A percentile compares a stretch with the other conserved stretches of the same genome.
Conservation (phyloP, 2,888 invertebrate genomes). For the Erpobdella octoculata region DNA sequence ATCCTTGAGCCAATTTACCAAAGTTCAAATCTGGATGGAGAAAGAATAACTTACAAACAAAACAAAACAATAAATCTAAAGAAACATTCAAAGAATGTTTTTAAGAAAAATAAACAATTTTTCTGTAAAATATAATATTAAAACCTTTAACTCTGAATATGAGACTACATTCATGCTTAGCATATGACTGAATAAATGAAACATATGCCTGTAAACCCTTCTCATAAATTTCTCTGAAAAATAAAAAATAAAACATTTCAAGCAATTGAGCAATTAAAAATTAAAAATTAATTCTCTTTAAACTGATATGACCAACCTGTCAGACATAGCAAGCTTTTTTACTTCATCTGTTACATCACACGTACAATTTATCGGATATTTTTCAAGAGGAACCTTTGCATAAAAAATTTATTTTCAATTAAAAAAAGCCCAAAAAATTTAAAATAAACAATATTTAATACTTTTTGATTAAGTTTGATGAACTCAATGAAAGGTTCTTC, state of each 20-base stretch:
- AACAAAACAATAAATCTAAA: not conserved
- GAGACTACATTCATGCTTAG: conserved; percentile 87
- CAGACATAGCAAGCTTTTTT: conserved; percentile 62
- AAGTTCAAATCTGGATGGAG: conserved; percentile 66
- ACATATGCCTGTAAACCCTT: conserved; percentile 86
- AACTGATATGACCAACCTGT: conserved; percentile 52
- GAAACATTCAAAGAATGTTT: not conserved
- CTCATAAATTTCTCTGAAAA: conserved; percentile 65
- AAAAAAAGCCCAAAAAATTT: not conserved
- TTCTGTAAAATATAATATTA: too few species aligned
- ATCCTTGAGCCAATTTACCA: conserved; percentile 73
- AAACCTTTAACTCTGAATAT: conserved; percentile 71
- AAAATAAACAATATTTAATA: conserved; percentile 46
- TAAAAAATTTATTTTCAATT: not conserved
- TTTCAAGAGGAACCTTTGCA: conserved; percentile 46
- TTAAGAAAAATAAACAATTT: not conserved
- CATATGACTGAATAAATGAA: conserved; percentile 84
- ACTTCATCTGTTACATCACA: conserved; percentile 55
- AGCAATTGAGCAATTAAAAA: not conserved
- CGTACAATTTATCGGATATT: conserved; percentile 29
- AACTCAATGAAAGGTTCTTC: conserved; percentile 86
- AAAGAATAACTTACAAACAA: not conserved
- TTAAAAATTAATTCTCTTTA: not conserved
- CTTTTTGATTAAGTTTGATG: conserved; percentile 79
- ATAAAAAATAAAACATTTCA: not conserved